Evolutionary conservation across 2,113 vertebrate species (phyloP).

Genomic region (Herpetotheres cachinnans): DNA sequence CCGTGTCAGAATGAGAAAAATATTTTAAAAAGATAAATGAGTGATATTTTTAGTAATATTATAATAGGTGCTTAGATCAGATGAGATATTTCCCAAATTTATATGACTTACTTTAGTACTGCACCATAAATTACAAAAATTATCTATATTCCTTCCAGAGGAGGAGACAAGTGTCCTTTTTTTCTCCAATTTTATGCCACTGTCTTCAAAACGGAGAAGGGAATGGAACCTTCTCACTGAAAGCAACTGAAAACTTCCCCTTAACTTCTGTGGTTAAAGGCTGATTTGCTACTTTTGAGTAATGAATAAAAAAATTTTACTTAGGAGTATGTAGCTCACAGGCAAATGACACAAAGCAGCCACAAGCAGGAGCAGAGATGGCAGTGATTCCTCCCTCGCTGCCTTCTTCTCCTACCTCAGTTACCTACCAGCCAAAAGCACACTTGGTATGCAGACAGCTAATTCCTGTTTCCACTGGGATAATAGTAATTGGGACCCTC

Average conservation of each 20-base stretch:
- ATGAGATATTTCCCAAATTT: constrained; percentile 10
- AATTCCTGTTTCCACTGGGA: background rate
- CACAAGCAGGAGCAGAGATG: background rate
- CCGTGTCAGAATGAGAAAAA: background rate
- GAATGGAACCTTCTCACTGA: background rate
- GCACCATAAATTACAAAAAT: background rate
- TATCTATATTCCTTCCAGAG: background rate
- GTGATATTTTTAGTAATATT: background rate
- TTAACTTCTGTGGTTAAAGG: background rate
- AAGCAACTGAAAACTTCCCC: constrained; percentile 6
- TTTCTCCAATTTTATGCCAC: background rate
- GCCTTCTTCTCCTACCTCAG: background rate
- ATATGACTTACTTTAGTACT: background rate
- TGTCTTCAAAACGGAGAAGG: constrained; percentile 2
- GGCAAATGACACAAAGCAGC: background rate
- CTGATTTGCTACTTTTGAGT: background rate
- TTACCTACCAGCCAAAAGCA: background rate
- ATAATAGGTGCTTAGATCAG: background rate
- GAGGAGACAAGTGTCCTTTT: background rate
- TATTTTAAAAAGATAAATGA: background rate
- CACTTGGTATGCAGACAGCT: background rate
- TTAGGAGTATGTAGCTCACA: background rate
- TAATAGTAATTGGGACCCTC: background rate
- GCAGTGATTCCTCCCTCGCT: background rate
- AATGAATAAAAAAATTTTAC: background rate